These are phyloP conservation scores for Agapostemon virescens DNA, from an alignment of 2,888 invertebrate species.

Conservation along the genomic window DNA sequence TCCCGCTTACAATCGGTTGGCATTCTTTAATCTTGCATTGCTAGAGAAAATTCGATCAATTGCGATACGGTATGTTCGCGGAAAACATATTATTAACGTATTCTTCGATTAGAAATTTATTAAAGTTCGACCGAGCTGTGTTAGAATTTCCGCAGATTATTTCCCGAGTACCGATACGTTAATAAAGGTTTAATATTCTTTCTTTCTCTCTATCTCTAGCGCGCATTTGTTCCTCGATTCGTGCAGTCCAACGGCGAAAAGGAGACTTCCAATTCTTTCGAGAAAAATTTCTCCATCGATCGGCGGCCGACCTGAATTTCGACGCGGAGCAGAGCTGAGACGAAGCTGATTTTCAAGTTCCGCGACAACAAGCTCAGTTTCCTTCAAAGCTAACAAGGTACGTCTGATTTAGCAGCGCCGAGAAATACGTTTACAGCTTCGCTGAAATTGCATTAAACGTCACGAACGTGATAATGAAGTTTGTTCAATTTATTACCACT, in stretches of 20 bases:
- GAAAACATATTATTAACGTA: not conserved
- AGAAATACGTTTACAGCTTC: constrained; percentile 36
- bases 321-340: not conserved
- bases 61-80: not conserved
- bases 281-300: constrained; percentile 38
- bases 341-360: constrained; percentile 43
- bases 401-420: constrained; percentile 31
- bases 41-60: not conserved
- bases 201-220: not conserved
- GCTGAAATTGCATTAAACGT: constrained; percentile 32
- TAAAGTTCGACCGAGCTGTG: not conserved
- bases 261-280: constrained; percentile 19
- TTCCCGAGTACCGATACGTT: not conserved
- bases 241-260: constrained; percentile 15
- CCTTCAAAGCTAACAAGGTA: constrained; percentile 32
- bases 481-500: constrained; percentile 24
- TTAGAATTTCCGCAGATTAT: not conserved
- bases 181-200: not conserved
- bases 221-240: not conserved
- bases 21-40: not conserved
- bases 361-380: constrained; percentile 31
- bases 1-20: not conserved
- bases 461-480: constrained; percentile 20
- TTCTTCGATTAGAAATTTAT: not conserved
- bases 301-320: constrained; percentile 45